These are phyloP conservation scores for Hippocampus comes DNA, from an alignment of 2,113 vertebrate species.

Conservation along the genomic window DNA sequence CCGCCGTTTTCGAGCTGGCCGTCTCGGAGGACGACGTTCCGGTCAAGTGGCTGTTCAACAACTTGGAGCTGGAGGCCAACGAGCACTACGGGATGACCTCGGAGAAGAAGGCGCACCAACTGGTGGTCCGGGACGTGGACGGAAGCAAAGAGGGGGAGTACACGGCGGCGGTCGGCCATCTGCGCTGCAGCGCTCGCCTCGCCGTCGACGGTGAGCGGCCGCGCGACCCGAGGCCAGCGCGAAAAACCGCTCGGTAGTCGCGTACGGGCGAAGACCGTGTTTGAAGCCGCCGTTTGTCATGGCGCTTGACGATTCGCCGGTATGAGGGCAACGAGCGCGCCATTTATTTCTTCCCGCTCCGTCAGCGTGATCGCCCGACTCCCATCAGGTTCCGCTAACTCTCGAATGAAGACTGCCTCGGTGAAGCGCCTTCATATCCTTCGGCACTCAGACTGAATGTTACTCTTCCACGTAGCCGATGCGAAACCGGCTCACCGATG, in stretches of 20 bases:
- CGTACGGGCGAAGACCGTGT: neutral
- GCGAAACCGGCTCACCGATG: no score
- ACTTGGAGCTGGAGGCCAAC: constrained; percentile 78
- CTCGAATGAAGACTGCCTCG: no score
- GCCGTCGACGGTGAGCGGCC: constrained; percentile 85
- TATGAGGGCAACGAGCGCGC: no score
- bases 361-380: no score
- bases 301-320: no score
- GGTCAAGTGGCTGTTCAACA: constrained; percentile 89
- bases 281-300: neutral
- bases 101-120: constrained; percentile 91
- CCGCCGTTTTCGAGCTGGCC: constrained; percentile 86
- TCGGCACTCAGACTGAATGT: no score
- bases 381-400: no score
- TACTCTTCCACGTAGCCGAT: no score
- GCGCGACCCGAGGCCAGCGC: neutral
- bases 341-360: no score
- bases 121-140: constrained; percentile 83
- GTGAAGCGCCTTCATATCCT: no score
- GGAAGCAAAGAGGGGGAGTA: constrained; percentile 83
- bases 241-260: fast-evolving
- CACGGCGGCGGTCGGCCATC: constrained; percentile 81
- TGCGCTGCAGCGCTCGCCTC: constrained; percentile 85
- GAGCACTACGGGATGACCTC: constrained; percentile 81
- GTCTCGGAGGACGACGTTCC: constrained; percentile 91